Evolutionary conservation across 1,140 invertebrate species (phyloP).

Genomic region (Lethocerus indicus): DNA sequence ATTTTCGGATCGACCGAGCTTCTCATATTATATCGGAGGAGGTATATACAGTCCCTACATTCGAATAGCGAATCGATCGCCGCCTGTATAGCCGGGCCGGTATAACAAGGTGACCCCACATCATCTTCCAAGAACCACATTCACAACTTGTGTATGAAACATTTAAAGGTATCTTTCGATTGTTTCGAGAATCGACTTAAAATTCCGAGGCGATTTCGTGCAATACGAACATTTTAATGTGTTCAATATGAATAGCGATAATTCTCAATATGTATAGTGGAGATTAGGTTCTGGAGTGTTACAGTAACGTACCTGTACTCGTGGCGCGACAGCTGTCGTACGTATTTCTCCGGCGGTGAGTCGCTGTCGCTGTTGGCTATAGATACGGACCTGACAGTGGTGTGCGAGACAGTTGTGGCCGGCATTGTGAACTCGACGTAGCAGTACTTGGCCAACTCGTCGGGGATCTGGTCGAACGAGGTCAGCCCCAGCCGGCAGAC

Average conservation of each 20-base stretch:
- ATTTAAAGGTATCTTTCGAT: too few species aligned
- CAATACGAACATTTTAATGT: background rate
- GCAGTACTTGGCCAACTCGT: conserved; percentile 70
- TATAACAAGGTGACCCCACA: too few species aligned
- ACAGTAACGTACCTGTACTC: conserved; percentile 61
- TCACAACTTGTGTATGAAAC: background rate
- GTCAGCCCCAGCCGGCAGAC: conserved; percentile 85
- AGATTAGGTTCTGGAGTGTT: background rate
- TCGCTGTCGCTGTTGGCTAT: conserved; percentile 75
- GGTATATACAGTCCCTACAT: too few species aligned
- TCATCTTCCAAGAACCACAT: background rate
- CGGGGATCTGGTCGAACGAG: conserved; percentile 93
- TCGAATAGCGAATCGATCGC: too few species aligned
- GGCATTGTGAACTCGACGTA: conserved; percentile 98
- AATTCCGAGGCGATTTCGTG: background rate
- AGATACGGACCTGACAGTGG: conserved; percentile 87
- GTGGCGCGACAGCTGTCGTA: conserved; percentile 89
- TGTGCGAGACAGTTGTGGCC: conserved; percentile 90
- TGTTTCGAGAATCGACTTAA: too few species aligned
- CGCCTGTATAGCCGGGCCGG: too few species aligned
- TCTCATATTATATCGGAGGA: too few species aligned
- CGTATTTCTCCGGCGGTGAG: conserved; percentile 96
- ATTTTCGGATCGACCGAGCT: too few species aligned
- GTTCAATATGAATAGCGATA: background rate
- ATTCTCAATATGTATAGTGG: background rate